Conservation (phyloP, 2,797 vertebrate genomes). For the Etheostoma perlongum region DNA sequence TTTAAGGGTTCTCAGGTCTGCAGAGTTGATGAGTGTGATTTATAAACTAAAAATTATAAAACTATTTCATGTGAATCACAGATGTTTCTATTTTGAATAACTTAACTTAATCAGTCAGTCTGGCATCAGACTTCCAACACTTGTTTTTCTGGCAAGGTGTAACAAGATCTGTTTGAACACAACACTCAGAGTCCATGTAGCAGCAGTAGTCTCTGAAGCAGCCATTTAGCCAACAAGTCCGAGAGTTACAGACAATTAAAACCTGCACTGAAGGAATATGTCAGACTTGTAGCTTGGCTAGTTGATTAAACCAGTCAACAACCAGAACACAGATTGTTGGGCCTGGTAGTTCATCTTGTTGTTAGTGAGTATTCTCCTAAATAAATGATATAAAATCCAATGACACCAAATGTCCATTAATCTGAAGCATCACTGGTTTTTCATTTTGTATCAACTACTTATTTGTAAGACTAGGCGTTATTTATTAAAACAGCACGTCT, state of each 20-base stretch:
- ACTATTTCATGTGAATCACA: not conserved
- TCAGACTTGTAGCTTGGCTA: too few species aligned
- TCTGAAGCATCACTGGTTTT: not conserved
- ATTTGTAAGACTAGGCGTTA: not conserved
- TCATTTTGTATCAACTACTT: not conserved
- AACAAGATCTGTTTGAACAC: constrained; percentile 1
- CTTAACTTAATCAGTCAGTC: not conserved
- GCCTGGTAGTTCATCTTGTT: not conserved
- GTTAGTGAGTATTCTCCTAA: not conserved
- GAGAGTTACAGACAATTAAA: too few species aligned
- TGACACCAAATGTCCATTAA: not conserved
- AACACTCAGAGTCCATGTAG: too few species aligned
- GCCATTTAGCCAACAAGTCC: too few species aligned
- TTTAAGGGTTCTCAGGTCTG: too few species aligned
- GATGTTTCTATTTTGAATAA: not conserved
- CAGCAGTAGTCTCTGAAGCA: too few species aligned
- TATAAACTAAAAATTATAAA: too few species aligned
- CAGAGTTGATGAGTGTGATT: too few species aligned
- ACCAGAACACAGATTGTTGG: too few species aligned
- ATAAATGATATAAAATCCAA: not conserved
- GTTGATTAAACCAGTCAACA: too few species aligned
- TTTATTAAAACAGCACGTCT: constrained; percentile 5
- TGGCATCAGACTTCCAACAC: too few species aligned
- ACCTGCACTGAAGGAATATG: not conserved
- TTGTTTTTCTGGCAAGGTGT: too few species aligned